Evolutionary conservation across 2,888 invertebrate genomes (phyloP), one percentile per base, ranked within the genome.

Genomic region (Sinopyrophorus schimmeli): DNA sequence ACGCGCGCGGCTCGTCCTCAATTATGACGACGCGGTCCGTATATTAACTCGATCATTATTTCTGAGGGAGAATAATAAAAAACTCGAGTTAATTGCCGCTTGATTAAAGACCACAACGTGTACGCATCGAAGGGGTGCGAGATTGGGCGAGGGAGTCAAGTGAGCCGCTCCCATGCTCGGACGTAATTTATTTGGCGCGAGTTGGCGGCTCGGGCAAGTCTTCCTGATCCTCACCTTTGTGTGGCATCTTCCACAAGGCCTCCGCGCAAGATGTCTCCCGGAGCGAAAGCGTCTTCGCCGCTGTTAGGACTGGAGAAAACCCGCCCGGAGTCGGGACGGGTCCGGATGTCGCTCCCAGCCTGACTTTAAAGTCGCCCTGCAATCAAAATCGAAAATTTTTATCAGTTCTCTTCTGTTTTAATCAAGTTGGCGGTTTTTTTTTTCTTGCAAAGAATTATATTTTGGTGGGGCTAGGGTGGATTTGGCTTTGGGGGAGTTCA

Each of bases 191-290:
- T n/a, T n/a, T n/a, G n/a, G n/a, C n/a, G n/a, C n/a, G n/a, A n/a
- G n/a, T n/a, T n/a, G n/a, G n/a, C n/a, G n/a, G n/a, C n/a, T n/a
- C n/a, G n/a, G n/a, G n/a, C n/a, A n/a, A n/a, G n/a, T n/a, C 7
- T 28, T 27, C 16, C n/a, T 31, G 14, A 49, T 53, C 67, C 75
- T 74, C 75, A 89, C 89, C 89, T 87, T 89, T 89, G 76, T 89
- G 88, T 60, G 89, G 89, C 88, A 89, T 89, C 77, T 89, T 88
- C 87, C 87, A 88, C 74, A 87, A 86, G 64, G 87, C 84, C 71
- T 85, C 84, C 61, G 83, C 82, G 79, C 81, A 82, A 75, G 80
- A 80, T 68, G 84, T 82, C 75, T 84, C 86, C 80, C 84, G 80
- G 80, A 84, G 80, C 79, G 84, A 77, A 73, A 78, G 75, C 73